Evolutionary conservation across 2,113 vertebrate species (phyloP).

Genomic region (Microcebus murinus): DNA sequence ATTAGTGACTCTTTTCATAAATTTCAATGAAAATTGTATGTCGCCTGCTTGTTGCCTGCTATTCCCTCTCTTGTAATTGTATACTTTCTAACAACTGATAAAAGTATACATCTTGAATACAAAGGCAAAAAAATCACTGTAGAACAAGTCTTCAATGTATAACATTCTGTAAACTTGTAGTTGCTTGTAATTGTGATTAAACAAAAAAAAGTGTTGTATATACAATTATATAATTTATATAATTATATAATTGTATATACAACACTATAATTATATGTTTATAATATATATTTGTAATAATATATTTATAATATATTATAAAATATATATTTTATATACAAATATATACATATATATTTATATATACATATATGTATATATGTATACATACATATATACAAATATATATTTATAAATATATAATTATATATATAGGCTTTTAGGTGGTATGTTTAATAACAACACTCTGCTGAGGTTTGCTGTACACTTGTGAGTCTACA

Average conservation of each 20-base stretch:
- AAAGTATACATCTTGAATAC: conserved; percentile 18
- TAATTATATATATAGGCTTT: background rate
- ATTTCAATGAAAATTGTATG: conserved; percentile 69
- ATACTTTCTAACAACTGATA: conserved; percentile 59
- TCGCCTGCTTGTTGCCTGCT: conserved; percentile 29
- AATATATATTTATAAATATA: too few relatives aligned
- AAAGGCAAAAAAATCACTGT: conserved; percentile 28
- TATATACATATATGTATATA: too few relatives aligned
- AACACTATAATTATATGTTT: too few relatives aligned
- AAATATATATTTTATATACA: too few relatives aligned
- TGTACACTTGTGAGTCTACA: background rate
- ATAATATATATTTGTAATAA: too few relatives aligned
- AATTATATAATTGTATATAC: too few relatives aligned
- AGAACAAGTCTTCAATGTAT: conserved; percentile 29
- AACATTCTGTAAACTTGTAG: background rate
- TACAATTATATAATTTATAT: too few relatives aligned
- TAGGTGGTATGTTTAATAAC: background rate
- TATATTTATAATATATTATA: too few relatives aligned
- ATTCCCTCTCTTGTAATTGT: background rate
- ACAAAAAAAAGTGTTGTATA: background rate
- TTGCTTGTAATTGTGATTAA: background rate
- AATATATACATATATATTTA: too few relatives aligned
- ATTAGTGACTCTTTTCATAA: conserved; percentile 70
- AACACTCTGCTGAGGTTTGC: background rate
- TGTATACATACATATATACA: too few relatives aligned